These are phyloP conservation scores for Ernsta delagoae DNA, from an alignment of 2,888 invertebrate genomes.

Conservation along the genomic window DNA sequence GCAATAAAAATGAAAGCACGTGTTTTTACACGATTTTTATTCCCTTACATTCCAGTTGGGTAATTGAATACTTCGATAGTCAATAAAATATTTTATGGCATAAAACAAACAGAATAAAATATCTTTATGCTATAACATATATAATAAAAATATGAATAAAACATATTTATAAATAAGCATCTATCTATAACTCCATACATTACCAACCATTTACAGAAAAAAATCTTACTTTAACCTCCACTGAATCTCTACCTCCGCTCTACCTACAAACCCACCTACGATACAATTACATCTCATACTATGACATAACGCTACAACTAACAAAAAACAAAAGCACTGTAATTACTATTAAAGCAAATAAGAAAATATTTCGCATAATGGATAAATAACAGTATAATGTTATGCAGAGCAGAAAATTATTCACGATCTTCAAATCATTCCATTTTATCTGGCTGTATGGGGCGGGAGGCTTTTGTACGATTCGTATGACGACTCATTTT, in stretches of 20 bases:
- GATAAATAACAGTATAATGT: slow-evolving; percentile 12
- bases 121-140: too few species aligned
- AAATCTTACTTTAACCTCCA: too few species aligned
- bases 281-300: too few species aligned
- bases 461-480: slow-evolving; percentile 58
- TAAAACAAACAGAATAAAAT: neutral
- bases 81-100: slow-evolving; percentile 4
- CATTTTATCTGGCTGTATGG: slow-evolving; percentile 56
- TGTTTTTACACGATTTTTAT: slow-evolving; percentile 1
- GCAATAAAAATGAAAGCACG: neutral
- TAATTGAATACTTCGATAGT: neutral
- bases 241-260: too few species aligned
- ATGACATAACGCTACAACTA: neutral
- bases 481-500: slow-evolving; percentile 48
- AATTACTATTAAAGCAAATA: neutral
- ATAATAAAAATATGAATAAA: too few species aligned
- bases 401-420: slow-evolving; percentile 34
- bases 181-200: too few species aligned
- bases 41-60: neutral
- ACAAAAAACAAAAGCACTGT: slow-evolving; percentile 6
- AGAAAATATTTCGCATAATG: slow-evolving; percentile 14
- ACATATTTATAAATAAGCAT: too few species aligned
- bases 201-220: too few species aligned
- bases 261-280: too few species aligned
- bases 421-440: slow-evolving; percentile 36